Conservation (phyloP, 2,113 vertebrate species). For the Egretta garzetta region DNA sequence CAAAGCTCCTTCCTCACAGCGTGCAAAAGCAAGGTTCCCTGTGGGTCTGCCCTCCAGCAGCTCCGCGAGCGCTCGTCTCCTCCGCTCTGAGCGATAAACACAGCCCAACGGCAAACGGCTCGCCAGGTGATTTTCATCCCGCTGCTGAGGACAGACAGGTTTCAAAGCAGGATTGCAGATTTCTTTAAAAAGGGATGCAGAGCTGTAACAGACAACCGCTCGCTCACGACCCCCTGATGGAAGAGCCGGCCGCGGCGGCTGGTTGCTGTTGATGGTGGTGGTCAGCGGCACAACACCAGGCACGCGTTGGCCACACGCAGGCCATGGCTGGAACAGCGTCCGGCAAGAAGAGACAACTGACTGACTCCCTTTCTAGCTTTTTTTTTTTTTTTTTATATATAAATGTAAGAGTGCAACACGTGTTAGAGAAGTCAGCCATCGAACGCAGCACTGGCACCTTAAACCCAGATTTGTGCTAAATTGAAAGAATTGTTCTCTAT, state of each 20-base stretch:
- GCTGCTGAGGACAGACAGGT: not conserved
- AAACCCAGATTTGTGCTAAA: not conserved
- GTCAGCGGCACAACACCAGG: not conserved
- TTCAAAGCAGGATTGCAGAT: not conserved
- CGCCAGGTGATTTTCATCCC: not conserved
- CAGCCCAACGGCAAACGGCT: not conserved
- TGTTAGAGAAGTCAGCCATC: not conserved
- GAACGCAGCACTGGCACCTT: not conserved
- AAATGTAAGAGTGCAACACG: not conserved
- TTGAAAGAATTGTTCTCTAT: not conserved
- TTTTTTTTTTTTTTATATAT: not conserved
- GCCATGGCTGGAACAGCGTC: not conserved
- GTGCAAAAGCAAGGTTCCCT: not conserved
- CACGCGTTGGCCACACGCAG: not conserved
- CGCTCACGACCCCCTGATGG: rapidly evolving
- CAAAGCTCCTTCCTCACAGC: not conserved
- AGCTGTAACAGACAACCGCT: rapidly evolving
- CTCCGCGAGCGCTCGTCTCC: not conserved
- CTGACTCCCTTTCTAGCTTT: not conserved
- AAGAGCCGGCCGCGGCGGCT: not conserved
- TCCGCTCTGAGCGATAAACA: not conserved
- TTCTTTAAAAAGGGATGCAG: not conserved
- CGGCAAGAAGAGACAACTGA: not conserved
- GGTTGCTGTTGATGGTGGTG: not conserved
- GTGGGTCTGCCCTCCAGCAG: not conserved